Evolutionary conservation across 2,113 vertebrate genomes (phyloP), one percentile per base, ranked within the genome.

Genomic region (Alouatta palliata): DNA sequence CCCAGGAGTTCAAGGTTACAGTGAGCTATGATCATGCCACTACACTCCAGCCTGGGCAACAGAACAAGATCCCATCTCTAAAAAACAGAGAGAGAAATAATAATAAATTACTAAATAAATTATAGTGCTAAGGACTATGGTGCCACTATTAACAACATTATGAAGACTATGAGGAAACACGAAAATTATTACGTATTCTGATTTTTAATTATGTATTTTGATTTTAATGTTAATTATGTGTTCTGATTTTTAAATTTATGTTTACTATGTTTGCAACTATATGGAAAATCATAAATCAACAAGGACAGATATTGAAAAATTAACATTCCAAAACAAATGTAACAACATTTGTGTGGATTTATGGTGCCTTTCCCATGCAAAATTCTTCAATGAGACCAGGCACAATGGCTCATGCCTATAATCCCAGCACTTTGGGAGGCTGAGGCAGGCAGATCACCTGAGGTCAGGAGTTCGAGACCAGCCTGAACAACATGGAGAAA

Each of bases 41-140:
- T 64, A 27, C 61, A 2, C 61, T 64, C 61, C 27, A 64, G 61
- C 61, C 27, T 64, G 61, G 61, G 61, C 61, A 64, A 64, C 5
- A 64, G 61, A 64, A 32, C 27, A 30, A 64, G 61, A 64, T 64
- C 61, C 27, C 30, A 27, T 64, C 27, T 64, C 61, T 64, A 30
- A 64, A 64, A 64, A 27, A 2, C 1, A 11, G 58, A 64, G 27
- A 14, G 12, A 64, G 5, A 64, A 64, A 64, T 30, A 64, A 64
- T 64, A 64, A 64, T 30, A 95, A 87, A 92, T 45, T 20, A 87
- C 40, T 83, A 90, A 88, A 73, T 61, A 87, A 40, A 80, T 86
- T 82, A 35, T 52, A 27, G 64, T 82, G 64, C 23, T 40, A 92
- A n/a, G 64, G 45, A 75, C 30, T 66, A 35, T 49, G 9, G 25